Base-by-base conservation (phyloP, 2,797 vertebrate genomes). In the Amniataba percoides region DNA sequence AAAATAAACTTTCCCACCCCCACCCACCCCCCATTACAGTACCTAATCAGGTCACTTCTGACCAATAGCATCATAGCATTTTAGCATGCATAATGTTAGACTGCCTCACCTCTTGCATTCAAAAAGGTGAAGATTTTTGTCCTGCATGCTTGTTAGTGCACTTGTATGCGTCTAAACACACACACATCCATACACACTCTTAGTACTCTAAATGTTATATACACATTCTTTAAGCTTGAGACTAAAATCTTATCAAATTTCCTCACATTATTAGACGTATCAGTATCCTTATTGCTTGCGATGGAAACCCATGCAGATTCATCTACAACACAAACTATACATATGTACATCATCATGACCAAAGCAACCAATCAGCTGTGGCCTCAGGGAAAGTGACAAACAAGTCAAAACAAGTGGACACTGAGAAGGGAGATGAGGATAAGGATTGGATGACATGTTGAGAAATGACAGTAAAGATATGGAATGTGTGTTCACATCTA, bases 61-160 rank as follows among this genome's bases (percentile, higher is more conserved):
- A 92, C 94, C 92, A 91, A 87, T 88, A 94, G 92, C 87, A 87
- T 92, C 77, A 78, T 90, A 94, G 93, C 92, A 92, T 93, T 88
- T 83, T 81, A 71, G 88, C 95, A 96, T 96, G 95, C 95, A 95
- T 88, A 92, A 93, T 72, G 75, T 91, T 89, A 92, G 86, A 88
- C 80, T 56, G 52, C 69, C 84, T 89, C 75, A 71, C 87, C 84
- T 90, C 88, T 83, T 89, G 83, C 88, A 93, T 93, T 84, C 90
- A 92, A 89, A 90, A 85, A 93, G 85, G 86, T 79, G 79, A 84
- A 70, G 60, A 45, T 79, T 86, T 89, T 92, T 92, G 78, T 88
- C 89, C 87, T 84, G 89, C 95, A 96, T 96, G 95, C 95, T 92
- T 91, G 85, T 88, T 87, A 90, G 92, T 93, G 91, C 90, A 93